Percentiles rank a stretch among this genome's conserved stretches.
Conservation (phyloP, 1,140 invertebrate species). For the Macrostomum lignano region DNA sequence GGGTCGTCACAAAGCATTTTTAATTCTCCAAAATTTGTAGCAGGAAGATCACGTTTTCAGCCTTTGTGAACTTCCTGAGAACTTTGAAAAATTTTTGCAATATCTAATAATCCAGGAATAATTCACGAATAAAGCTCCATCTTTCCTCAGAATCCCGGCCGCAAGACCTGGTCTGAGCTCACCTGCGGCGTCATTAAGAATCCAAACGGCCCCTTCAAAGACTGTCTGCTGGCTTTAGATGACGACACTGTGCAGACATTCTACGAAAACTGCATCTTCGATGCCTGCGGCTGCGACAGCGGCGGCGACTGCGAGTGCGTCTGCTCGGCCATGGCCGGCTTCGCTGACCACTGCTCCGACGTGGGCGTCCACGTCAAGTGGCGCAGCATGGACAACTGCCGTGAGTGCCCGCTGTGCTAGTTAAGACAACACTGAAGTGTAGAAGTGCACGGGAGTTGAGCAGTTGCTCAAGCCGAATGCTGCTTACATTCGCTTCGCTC, state of each 20-base stretch:
- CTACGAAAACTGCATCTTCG: conserved; percentile 1
- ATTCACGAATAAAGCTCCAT: too few species aligned
- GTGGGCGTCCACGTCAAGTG: conserved; percentile 38
- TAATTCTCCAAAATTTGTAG: too few species aligned
- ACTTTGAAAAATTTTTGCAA: too few species aligned
- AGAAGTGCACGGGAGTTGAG: too few species aligned
- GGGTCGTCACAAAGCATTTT: too few species aligned
- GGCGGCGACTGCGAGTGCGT: conserved; percentile 63
- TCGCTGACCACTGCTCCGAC: conserved; percentile 46
- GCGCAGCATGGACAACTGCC: conserved; percentile 48
- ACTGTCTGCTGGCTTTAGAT: background rate
- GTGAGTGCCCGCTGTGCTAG: conserved; percentile 32
- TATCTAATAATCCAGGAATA: too few species aligned
- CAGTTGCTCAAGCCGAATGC: too few species aligned
- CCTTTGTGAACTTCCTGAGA: too few species aligned
- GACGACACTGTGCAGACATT: conserved; percentile 5
- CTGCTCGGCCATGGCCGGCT: conserved; percentile 53
- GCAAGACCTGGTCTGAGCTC: conserved; percentile 1
- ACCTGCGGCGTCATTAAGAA: conserved; percentile 1
- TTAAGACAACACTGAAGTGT: conserved; percentile 20
- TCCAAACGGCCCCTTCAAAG: background rate
- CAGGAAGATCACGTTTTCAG: too few species aligned
- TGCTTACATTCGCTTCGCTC: conserved; percentile 26
- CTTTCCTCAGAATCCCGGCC: background rate
- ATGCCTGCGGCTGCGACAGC: conserved; percentile 46